These are phyloP conservation scores for Yoshiicerus persimilis DNA, from an alignment of 1,140 invertebrate genomes.

Conservation along the genomic window DNA sequence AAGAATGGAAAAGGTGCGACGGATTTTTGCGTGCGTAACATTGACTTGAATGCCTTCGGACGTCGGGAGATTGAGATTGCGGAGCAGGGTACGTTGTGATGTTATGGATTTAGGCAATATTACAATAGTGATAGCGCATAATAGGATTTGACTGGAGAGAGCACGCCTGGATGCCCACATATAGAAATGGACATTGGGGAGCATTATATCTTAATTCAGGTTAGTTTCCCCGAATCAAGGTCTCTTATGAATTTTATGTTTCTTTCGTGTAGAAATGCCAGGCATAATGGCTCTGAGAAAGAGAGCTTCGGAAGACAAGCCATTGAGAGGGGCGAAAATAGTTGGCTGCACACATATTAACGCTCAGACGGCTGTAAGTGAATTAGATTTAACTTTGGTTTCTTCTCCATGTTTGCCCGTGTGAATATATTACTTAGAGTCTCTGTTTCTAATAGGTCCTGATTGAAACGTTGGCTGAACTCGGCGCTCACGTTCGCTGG, in stretches of 20 bases:
- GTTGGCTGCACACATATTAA: constrained; percentile 98
- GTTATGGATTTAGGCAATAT: background rate
- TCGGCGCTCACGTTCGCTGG: constrained; percentile 91
- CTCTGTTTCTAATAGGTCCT: constrained; percentile 60
- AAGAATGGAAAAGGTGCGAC: constrained; percentile 74
- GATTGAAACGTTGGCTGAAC: constrained; percentile 85
- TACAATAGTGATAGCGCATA: background rate
- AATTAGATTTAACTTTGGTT: background rate
- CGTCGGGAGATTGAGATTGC: constrained; percentile 96
- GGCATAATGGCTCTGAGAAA: constrained; percentile 93
- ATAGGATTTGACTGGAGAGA: background rate
- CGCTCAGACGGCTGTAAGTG: constrained; percentile 88
- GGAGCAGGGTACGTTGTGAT: constrained; percentile 72
- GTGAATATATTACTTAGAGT: background rate
- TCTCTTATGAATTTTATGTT: constrained; percentile 31
- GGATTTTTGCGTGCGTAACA: constrained; percentile 90
- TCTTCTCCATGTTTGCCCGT: background rate
- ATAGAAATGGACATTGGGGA: background rate
- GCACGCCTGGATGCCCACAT: background rate
- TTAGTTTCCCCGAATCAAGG: background rate
- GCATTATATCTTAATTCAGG: background rate
- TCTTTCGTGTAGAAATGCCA: constrained; percentile 78
- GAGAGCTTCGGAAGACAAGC: constrained; percentile 87
- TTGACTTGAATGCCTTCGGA: constrained; percentile 88
- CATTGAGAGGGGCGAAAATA: constrained; percentile 91